These are phyloP conservation scores for Rhinogobio ventralis DNA, from an alignment of 2,797 vertebrate genomes.

Conservation along the genomic window DNA sequence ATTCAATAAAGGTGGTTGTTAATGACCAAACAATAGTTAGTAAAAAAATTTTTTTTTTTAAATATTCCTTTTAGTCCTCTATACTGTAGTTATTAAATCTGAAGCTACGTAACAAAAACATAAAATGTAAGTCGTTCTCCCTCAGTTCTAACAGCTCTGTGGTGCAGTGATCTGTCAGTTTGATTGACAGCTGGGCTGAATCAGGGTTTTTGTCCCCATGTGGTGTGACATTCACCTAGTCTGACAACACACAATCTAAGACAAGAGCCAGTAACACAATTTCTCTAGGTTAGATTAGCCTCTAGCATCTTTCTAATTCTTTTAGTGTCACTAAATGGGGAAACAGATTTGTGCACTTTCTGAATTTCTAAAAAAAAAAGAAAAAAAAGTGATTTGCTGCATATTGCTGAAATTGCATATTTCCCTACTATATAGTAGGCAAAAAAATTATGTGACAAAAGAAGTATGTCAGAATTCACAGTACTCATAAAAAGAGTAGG, in stretches of 20 bases:
- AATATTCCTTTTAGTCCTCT: background rate
- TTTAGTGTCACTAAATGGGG: background rate
- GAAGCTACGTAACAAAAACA: background rate
- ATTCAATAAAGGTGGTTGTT: background rate
- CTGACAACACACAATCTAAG: constrained; percentile 17
- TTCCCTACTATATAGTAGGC: background rate
- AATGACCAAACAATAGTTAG: background rate
- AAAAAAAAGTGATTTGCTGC: background rate
- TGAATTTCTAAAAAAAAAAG: too few relatives aligned
- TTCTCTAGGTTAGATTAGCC: background rate
- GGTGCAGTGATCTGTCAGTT: constrained; percentile 4
- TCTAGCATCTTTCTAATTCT: background rate
- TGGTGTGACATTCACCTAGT: constrained; percentile 6
- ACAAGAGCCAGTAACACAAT: background rate
- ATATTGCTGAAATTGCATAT: background rate
- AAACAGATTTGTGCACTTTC: background rate
- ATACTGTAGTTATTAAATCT: background rate
- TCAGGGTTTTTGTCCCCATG: constrained; percentile 17
- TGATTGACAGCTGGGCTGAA: constrained; percentile 28
- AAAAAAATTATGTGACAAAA: background rate
- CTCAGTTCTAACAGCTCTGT: constrained; percentile 17
- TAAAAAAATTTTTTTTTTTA: background rate
- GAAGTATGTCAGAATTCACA: background rate
- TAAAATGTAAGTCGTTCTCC: background rate
- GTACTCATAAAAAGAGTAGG: background rate